These are phyloP conservation scores for Lysandra bellargus DNA, from an alignment of 2,888 invertebrate species.

Conservation along the genomic window DNA sequence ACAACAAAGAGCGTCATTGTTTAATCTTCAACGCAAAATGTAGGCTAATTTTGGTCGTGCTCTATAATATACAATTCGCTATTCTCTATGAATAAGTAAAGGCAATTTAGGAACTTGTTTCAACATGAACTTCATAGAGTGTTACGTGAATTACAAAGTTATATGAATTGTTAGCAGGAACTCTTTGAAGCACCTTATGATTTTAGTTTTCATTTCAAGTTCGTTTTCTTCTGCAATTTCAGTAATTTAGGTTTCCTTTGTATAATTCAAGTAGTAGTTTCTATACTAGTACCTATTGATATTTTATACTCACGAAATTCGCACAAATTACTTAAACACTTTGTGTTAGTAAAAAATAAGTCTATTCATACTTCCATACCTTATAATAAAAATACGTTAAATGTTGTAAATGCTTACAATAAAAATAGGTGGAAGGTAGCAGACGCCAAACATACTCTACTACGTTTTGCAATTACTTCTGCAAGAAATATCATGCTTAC, in stretches of 20 bases:
- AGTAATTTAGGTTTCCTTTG: background rate
- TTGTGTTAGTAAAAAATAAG: too few species aligned
- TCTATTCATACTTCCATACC: too few species aligned
- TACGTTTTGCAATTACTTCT: too few species aligned
- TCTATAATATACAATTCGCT: constrained; percentile 16
- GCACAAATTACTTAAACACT: too few species aligned
- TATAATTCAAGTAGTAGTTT: background rate
- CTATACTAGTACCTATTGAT: too few species aligned
- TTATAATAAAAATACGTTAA: too few species aligned
- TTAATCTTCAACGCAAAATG: background rate
- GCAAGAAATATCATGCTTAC: too few species aligned
- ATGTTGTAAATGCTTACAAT: too few species aligned
- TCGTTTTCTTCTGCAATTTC: background rate
- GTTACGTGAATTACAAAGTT: constrained; percentile 10
- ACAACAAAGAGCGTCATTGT: background rate
- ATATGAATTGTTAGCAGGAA: constrained; percentile 1
- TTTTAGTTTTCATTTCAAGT: background rate
- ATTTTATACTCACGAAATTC: too few species aligned
- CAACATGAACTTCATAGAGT: constrained; percentile 10
- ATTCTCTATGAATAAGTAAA: background rate
- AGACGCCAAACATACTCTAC: too few species aligned
- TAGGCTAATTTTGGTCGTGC: background rate
- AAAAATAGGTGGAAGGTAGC: too few species aligned
- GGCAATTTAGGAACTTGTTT: constrained; percentile 11
- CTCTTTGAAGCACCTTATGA: background rate